Evolutionary conservation across 2,113 vertebrate species (phyloP).

Genomic region (Ascaphus truei): DNA sequence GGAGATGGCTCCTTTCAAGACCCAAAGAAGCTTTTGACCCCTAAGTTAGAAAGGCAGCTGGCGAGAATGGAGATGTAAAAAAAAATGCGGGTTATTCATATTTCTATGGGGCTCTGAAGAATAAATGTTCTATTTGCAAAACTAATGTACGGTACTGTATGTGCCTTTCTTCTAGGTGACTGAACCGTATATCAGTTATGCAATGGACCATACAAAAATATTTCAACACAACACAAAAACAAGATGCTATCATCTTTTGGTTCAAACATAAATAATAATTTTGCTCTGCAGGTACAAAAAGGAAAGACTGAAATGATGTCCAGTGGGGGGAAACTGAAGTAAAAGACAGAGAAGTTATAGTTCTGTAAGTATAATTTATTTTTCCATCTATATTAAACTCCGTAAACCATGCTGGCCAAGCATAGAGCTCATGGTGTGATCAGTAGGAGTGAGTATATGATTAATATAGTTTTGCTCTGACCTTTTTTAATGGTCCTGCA

Average conservation of each 20-base stretch:
- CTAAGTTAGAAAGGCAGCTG: too few species aligned
- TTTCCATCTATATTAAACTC: background rate
- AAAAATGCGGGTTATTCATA: too few species aligned
- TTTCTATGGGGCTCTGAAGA: too few species aligned
- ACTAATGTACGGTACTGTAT: too few species aligned
- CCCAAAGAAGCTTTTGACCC: too few species aligned
- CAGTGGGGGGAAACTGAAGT: background rate
- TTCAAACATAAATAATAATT: background rate
- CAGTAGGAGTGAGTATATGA: conserved; percentile 5
- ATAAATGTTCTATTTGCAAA: too few species aligned
- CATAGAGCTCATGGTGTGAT: background rate
- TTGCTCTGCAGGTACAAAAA: conserved; percentile 5
- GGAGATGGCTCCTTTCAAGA: too few species aligned
- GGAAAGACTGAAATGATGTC: background rate
- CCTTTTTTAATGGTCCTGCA: conserved; percentile 1
- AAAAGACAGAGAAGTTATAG: background rate
- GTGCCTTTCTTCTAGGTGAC: too few species aligned
- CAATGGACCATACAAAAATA: too few species aligned
- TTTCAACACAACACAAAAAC: too few species aligned
- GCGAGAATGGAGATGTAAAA: too few species aligned
- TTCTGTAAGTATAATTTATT: conserved; percentile 6
- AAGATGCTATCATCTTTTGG: background rate
- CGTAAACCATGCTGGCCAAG: background rate
- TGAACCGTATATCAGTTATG: too few species aligned
- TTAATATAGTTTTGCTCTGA: background rate